phyloP scores from a whole-genome alignment of 2,797 vertebrate species.

The Tokudaia tokunoshimensis region DNA sequence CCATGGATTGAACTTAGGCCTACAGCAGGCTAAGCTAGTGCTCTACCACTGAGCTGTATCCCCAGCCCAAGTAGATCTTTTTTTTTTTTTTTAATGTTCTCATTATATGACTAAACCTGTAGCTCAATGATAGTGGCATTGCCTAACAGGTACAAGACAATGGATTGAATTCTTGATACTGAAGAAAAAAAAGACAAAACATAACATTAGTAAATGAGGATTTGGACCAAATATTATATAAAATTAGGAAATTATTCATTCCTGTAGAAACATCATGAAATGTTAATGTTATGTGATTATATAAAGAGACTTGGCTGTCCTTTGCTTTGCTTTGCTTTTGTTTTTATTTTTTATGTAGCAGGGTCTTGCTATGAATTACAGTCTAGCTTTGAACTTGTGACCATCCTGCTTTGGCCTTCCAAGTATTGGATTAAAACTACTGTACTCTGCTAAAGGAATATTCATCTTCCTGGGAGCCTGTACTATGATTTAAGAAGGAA shows the following conservation, averaged over 20 bases:
- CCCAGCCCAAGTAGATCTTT: not conserved
- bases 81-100: not conserved
- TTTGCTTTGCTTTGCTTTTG: not conserved
- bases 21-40: not conserved
- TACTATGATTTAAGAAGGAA: slow-evolving; percentile 24
- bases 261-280: not conserved
- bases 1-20: not conserved
- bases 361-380: not conserved
- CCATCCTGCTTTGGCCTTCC: not conserved
- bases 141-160: not conserved
- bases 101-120: not conserved
- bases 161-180: not conserved
- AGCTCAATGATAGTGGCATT: not conserved
- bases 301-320: not conserved
- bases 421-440: not conserved
- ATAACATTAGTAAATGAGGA: not conserved
- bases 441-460: not conserved
- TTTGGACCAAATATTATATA: not conserved
- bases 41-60: not conserved
- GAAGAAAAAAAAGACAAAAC: not conserved
- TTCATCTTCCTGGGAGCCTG: not conserved
- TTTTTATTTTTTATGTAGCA: not conserved
- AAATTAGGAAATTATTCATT: not conserved
- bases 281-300: not conserved
- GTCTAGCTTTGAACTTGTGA: not conserved